These are phyloP conservation scores for Apis dorsata DNA, from an alignment of 1,140 invertebrate genomes.

Conservation along the genomic window DNA sequence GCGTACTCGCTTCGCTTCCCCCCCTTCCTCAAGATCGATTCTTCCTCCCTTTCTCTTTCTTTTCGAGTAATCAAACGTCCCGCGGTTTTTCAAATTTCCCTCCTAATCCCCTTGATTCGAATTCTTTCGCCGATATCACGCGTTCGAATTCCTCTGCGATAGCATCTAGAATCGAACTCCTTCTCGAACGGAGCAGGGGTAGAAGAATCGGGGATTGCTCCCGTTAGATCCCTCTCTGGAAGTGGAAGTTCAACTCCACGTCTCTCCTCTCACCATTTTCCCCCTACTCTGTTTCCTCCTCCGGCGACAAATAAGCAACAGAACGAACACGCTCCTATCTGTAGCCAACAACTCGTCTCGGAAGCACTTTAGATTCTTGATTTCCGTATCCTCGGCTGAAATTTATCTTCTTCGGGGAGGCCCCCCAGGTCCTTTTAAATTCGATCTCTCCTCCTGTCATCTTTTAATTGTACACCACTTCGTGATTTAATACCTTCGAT, in stretches of 20 bases:
- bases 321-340: conserved; percentile 63
- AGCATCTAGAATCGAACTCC: too few species aligned
- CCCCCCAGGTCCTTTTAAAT: conserved; percentile 55
- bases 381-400: conserved; percentile 52
- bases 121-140: too few species aligned
- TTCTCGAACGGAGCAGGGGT: too few species aligned
- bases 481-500: too few species aligned
- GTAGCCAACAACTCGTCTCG: conserved; percentile 48
- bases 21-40: conserved; percentile 33
- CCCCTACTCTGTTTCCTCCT: conserved; percentile 61
- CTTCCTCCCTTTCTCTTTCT: background rate
- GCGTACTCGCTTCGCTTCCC: conserved; percentile 49
- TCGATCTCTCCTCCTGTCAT: conserved; percentile 36
- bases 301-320: conserved; percentile 67
- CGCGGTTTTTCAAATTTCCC: too few species aligned
- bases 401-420: conserved; percentile 65
- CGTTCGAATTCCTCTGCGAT: too few species aligned
- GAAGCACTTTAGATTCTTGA: conserved; percentile 62
- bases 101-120: too few species aligned
- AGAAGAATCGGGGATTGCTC: background rate
- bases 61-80: too few species aligned
- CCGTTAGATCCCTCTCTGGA: too few species aligned
- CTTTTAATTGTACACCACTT: conserved; percentile 51
- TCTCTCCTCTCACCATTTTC: conserved; percentile 52
- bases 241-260: conserved; percentile 10